Percentiles rank a stretch among this genome's conserved stretches.
phyloP scores from a whole-genome alignment of 2,797 vertebrate species.

The Perodicticus potto region DNA sequence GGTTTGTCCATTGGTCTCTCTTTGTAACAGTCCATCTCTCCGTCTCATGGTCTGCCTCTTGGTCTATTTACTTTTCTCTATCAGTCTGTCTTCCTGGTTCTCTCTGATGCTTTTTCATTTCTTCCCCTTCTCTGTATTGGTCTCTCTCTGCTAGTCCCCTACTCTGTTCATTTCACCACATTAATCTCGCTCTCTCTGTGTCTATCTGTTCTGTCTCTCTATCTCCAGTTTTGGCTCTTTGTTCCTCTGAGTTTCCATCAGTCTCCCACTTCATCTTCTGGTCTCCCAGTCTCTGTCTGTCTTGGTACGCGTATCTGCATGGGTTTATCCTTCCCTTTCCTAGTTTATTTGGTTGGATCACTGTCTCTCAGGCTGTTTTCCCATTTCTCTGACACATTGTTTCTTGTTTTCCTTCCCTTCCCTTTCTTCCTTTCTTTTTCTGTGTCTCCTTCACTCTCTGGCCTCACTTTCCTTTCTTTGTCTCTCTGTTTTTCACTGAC shows the following conservation, averaged over 20 bases:
- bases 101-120: background rate
- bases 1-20: background rate
- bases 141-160: background rate
- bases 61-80: background rate
- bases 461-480: background rate
- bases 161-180: background rate
- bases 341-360: background rate
- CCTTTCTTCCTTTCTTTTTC: background rate
- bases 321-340: conserved; percentile 29
- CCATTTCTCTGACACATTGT: background rate
- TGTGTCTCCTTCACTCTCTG: background rate
- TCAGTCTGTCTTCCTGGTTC: background rate
- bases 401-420: background rate
- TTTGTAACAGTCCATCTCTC: background rate
- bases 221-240: conserved; percentile 21
- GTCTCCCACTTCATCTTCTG: background rate
- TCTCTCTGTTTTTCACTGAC: background rate
- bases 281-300: background rate
- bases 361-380: background rate
- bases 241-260: background rate
- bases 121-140: background rate
- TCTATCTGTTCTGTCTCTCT: background rate
- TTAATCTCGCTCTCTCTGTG: background rate
- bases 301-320: background rate
- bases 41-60: background rate